Evolutionary conservation across 2,113 vertebrate genomes (phyloP).

Genomic region (Phrynocephalus versicolor): DNA sequence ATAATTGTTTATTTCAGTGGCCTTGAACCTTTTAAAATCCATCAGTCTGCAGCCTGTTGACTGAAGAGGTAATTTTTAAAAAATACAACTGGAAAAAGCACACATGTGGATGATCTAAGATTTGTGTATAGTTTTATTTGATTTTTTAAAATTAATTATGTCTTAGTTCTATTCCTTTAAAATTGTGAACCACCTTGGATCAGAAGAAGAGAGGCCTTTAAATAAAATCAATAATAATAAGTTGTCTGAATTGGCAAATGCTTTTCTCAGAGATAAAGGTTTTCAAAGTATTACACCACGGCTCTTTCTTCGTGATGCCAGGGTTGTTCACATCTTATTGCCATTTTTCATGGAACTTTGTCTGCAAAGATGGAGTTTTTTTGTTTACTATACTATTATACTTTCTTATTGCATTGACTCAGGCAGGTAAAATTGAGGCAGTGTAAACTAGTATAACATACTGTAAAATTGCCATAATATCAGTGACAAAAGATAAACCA

Average conservation of each 20-base stretch:
- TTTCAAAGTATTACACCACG: not conserved
- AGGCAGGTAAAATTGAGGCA: not conserved
- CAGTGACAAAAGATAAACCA: not conserved
- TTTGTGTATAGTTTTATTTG: too few relatives aligned
- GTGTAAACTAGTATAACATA: not conserved
- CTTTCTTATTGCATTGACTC: not conserved
- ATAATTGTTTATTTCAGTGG: not conserved
- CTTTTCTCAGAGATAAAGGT: not conserved
- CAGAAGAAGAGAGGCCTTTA: too few relatives aligned
- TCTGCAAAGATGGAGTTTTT: not conserved
- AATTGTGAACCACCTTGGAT: too few relatives aligned
- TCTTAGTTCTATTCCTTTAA: too few relatives aligned
- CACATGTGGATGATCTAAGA: too few relatives aligned
- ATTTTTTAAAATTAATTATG: too few relatives aligned
- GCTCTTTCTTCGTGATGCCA: not conserved
- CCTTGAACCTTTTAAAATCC: too few relatives aligned
- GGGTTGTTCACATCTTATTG: not conserved
- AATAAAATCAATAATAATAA: too few relatives aligned
- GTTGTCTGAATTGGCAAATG: not conserved
- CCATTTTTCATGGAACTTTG: not conserved
- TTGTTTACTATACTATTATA: not conserved
- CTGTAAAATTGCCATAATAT: not conserved
- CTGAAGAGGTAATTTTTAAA: too few relatives aligned
- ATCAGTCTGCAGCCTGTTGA: too few relatives aligned
- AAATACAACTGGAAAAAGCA: too few relatives aligned